These are phyloP conservation scores for Phymatocera aterrima DNA, from an alignment of 2,888 invertebrate species.

Conservation along the genomic window DNA sequence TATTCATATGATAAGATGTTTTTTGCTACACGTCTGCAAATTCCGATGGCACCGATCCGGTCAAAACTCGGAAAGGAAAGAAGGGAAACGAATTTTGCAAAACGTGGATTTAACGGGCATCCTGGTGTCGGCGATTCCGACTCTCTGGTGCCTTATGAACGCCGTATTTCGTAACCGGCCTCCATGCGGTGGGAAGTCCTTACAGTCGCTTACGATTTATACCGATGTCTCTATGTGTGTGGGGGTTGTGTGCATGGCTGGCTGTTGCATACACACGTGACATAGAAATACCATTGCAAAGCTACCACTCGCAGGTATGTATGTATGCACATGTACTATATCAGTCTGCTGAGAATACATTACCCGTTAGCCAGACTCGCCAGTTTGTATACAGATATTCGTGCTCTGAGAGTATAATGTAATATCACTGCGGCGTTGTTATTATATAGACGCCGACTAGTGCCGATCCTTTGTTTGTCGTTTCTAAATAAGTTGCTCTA, in stretches of 20 bases:
- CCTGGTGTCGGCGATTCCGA: slow-evolving; percentile 27
- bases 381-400: slow-evolving; percentile 7
- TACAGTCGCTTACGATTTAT: slow-evolving; percentile 16
- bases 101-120: background rate
- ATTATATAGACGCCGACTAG: background rate
- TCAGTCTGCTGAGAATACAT: slow-evolving; percentile 30
- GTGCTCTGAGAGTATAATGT: slow-evolving; percentile 10
- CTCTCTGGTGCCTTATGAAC: slow-evolving; percentile 1
- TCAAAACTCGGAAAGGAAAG: slow-evolving; percentile 5
- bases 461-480: slow-evolving; percentile 19
- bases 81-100: background rate
- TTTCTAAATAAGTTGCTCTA: slow-evolving; percentile 22
- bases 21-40: slow-evolving; percentile 3
- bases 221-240: background rate
- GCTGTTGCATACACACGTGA: background rate
- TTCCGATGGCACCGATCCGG: background rate
- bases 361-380: slow-evolving; percentile 31
- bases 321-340: too few relatives aligned
- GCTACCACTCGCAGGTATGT: slow-evolving; percentile 11
- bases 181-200: slow-evolving; percentile 34
- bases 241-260: background rate
- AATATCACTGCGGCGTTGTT: slow-evolving; percentile 29
- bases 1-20: background rate
- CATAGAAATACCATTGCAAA: background rate
- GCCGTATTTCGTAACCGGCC: slow-evolving; percentile 24